Evolutionary conservation across 2,113 vertebrate species (phyloP).

Genomic region (Peromyscus californicus): DNA sequence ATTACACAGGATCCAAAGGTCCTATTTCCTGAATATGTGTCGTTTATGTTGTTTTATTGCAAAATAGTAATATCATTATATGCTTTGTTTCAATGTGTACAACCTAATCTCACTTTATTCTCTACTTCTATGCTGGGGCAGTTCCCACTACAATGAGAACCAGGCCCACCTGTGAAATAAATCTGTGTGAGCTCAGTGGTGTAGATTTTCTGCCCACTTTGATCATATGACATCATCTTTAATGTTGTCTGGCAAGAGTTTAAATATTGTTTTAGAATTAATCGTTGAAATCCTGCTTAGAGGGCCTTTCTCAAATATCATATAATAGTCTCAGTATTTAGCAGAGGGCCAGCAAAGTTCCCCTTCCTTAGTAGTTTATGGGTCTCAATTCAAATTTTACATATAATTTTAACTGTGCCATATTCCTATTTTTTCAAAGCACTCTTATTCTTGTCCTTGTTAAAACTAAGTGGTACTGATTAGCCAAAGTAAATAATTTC

Average conservation of each 20-base stretch:
- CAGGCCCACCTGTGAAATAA: conserved; percentile 24
- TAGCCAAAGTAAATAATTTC: conserved; percentile 55
- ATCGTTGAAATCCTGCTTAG: conserved; percentile 41
- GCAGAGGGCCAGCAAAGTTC: conserved; percentile 18
- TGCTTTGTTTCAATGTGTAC: background rate
- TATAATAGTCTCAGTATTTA: conserved; percentile 55
- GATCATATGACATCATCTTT: conserved; percentile 31
- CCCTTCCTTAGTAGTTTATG: background rate
- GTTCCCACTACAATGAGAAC: conserved; percentile 17
- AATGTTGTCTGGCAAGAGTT: background rate
- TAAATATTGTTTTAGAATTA: background rate
- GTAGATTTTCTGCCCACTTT: conserved; percentile 39
- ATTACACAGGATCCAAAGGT: background rate
- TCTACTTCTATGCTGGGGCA: background rate
- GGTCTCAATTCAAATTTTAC: conserved; percentile 41
- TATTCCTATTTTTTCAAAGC: conserved; percentile 3
- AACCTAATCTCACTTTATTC: background rate
- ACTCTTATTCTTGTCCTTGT: conserved; percentile 15
- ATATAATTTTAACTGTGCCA: conserved; percentile 18
- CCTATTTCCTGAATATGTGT: conserved; percentile 1
- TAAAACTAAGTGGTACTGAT: conserved; percentile 19
- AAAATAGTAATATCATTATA: background rate
- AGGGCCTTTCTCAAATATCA: conserved; percentile 6
- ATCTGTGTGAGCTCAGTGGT: background rate
- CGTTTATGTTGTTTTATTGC: background rate